phyloP scores from a whole-genome alignment of 1,140 invertebrate genomes.

The Coptotermes formosanus region DNA sequence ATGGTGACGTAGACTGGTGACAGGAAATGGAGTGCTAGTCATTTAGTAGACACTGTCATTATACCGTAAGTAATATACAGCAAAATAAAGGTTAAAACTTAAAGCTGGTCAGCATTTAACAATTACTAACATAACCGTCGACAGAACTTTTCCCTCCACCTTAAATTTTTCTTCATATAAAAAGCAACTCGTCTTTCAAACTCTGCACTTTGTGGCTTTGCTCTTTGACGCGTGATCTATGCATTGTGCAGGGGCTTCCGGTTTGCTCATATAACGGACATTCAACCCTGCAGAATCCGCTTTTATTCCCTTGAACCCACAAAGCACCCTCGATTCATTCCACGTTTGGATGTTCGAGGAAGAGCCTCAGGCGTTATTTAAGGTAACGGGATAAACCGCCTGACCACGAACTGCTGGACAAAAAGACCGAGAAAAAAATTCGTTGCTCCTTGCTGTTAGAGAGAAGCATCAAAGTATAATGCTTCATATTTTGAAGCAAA shows the following conservation, averaged over 20 bases:
- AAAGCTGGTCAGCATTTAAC: no score
- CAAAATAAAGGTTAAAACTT: no score
- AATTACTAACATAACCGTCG: no score
- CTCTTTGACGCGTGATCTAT: background rate
- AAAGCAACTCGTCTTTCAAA: background rate
- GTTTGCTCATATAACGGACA: background rate
- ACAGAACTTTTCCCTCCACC: background rate
- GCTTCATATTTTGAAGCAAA: background rate
- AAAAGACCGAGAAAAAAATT: background rate
- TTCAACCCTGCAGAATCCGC: background rate
- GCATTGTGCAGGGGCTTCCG: background rate
- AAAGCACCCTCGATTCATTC: background rate
- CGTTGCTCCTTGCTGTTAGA: background rate
- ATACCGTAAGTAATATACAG: no score
- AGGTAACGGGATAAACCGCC: background rate
- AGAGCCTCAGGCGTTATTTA: background rate
- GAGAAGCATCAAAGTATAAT: background rate
- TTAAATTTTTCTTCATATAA: background rate
- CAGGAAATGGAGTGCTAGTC: no score
- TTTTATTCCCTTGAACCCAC: background rate
- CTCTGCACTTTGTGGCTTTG: background rate
- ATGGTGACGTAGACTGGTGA: no score
- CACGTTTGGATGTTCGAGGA: background rate
- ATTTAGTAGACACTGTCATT: no score
- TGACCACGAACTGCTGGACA: background rate